Percentiles rank a stretch among this genome's conserved stretches.
These are phyloP conservation scores for Ochlodes sylvanus DNA, from an alignment of 2,888 invertebrate genomes.

Conservation along the genomic window DNA sequence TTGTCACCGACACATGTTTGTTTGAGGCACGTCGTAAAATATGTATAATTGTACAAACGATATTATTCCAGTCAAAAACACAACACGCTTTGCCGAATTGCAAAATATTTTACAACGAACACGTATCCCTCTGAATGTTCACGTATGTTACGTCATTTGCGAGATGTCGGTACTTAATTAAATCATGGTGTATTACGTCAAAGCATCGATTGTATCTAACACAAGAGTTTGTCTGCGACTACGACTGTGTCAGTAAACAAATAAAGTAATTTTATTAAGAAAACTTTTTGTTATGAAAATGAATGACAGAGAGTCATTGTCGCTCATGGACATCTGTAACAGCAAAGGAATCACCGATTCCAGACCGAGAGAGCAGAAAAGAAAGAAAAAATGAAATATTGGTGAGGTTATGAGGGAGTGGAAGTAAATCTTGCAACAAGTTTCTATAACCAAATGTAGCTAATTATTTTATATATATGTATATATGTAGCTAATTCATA, in stretches of 20 bases:
- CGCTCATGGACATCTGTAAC: too few relatives aligned
- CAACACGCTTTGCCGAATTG: constrained; percentile 27
- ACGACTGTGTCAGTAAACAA: neutral
- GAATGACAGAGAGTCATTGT: too few relatives aligned
- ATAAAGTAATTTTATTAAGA: too few relatives aligned
- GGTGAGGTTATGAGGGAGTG: too few relatives aligned
- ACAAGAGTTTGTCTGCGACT: neutral
- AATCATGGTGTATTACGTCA: constrained; percentile 17
- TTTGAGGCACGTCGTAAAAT: constrained; percentile 50
- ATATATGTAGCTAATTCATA: too few relatives aligned
- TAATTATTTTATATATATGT: too few relatives aligned
- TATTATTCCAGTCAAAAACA: constrained; percentile 45
- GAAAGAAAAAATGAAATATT: too few relatives aligned
- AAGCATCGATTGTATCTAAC: constrained; percentile 12
- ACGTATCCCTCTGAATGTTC: constrained; percentile 18
- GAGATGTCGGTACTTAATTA: constrained; percentile 23
- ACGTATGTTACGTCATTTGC: constrained; percentile 11
- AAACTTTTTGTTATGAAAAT: too few relatives aligned
- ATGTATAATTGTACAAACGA: constrained; percentile 34
- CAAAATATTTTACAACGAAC: constrained; percentile 27
- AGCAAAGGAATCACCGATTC: too few relatives aligned
- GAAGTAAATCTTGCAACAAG: too few relatives aligned
- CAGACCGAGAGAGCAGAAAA: too few relatives aligned
- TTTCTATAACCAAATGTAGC: too few relatives aligned
- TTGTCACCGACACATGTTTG: constrained; percentile 62